Evolutionary conservation across 2,113 vertebrate genomes (phyloP).

Genomic region (Hyperopisus bebe): DNA sequence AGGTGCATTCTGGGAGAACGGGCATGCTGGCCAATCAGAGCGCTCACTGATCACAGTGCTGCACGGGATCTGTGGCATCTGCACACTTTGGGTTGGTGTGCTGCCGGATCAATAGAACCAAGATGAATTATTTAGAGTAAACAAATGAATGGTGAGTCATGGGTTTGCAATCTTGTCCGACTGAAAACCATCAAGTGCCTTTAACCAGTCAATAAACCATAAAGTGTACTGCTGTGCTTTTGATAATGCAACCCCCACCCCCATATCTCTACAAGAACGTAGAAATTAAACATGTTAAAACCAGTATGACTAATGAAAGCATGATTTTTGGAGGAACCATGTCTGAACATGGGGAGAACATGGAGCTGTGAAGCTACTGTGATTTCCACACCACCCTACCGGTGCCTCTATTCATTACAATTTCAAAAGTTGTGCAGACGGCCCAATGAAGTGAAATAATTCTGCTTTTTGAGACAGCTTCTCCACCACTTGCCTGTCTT

Average conservation of each 20-base stretch:
- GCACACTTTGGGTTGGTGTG: slow-evolving; percentile 32
- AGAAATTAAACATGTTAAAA: not conserved
- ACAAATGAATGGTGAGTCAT: slow-evolving; percentile 46
- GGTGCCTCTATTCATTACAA: not conserved
- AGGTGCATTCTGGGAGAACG: slow-evolving; percentile 1
- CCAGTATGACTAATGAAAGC: not conserved
- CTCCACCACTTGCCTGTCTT: not conserved
- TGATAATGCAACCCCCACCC: not conserved
- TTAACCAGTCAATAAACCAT: slow-evolving; percentile 6
- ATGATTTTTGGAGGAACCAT: not conserved
- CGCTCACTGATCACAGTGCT: not conserved
- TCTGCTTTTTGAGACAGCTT: not conserved
- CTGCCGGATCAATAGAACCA: slow-evolving; percentile 43
- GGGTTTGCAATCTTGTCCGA: slow-evolving; percentile 7
- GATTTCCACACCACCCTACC: not conserved
- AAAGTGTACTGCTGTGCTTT: not conserved
- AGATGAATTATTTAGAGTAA: slow-evolving; percentile 59
- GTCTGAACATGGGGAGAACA: not conserved
- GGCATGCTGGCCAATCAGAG: slow-evolving; percentile 22
- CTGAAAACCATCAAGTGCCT: slow-evolving; percentile 32
- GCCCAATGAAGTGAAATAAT: not conserved
- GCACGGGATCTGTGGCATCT: not conserved
- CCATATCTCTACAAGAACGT: not conserved
- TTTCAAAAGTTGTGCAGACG: not conserved
- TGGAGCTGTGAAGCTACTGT: not conserved